A percentile compares a stretch with the other conserved stretches of the same genome.
Evolutionary conservation across 2,797 vertebrate genomes (phyloP).

Genomic region (Onychomys leucogaster): DNA sequence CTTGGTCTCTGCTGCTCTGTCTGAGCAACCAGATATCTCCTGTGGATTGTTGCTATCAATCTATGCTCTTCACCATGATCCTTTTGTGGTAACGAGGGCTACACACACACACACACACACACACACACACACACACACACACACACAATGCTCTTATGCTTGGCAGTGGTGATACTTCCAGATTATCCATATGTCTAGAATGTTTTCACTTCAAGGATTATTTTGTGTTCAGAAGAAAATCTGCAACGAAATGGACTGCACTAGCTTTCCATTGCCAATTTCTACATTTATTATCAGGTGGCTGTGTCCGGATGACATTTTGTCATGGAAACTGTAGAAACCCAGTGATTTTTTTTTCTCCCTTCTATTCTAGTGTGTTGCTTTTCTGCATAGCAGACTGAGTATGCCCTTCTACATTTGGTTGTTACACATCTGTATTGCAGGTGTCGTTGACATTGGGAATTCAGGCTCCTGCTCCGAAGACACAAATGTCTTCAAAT

Average conservation of each 20-base stretch:
- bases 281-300: conserved; percentile 62
- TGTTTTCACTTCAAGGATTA: conserved; percentile 16
- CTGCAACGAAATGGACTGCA: neutral
- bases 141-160: neutral
- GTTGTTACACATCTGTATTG: conserved; percentile 43
- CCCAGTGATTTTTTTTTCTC: neutral
- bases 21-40: neutral
- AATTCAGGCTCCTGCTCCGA: conserved; percentile 16
- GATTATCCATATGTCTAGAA: neutral
- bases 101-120: neutral
- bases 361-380: conserved; percentile 16
- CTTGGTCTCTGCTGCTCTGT: neutral
- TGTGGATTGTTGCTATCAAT: neutral
- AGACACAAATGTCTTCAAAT: conserved; percentile 26
- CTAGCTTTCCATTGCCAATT: conserved; percentile 48
- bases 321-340: conserved; percentile 72
- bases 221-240: neutral
- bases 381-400: conserved; percentile 50
- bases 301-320: conserved; percentile 59
- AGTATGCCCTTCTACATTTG: conserved; percentile 60
- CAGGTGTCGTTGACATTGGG: conserved; percentile 62
- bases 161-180: neutral
- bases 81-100: neutral
- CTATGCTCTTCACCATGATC: neutral
- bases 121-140: too few relatives aligned